These are phyloP conservation scores for Manis crassicaudata DNA, from an alignment of 2,797 vertebrate genomes.

Conservation along the genomic window DNA sequence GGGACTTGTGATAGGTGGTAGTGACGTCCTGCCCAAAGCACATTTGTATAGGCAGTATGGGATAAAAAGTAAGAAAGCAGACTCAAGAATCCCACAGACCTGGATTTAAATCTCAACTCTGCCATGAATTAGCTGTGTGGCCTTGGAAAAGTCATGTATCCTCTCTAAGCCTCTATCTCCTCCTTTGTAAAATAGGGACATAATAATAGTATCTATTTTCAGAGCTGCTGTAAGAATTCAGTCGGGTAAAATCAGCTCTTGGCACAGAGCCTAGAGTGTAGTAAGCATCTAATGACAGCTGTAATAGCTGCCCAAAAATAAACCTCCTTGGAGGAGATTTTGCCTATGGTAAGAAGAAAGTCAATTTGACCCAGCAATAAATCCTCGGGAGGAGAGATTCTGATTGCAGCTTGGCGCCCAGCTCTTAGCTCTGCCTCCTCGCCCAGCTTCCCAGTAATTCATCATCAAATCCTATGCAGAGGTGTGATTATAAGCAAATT, in stretches of 20 bases:
- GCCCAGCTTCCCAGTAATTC: neutral
- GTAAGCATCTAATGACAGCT: neutral
- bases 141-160: neutral
- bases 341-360: neutral
- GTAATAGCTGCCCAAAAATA: neutral
- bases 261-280: neutral
- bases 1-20: neutral
- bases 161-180: neutral
- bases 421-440: neutral
- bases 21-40: neutral
- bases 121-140: neutral
- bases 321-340: neutral
- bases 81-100: neutral
- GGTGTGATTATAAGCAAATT: neutral
- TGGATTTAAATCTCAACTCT: neutral
- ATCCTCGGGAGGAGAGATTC: neutral
- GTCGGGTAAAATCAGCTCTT: neutral
- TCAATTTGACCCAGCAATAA: neutral
- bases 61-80: neutral
- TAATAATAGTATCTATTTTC: neutral
- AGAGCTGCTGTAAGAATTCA: neutral
- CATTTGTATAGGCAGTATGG: neutral
- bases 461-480: neutral
- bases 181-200: conserved; percentile 6
- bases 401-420: neutral